Base-by-base conservation (phyloP, 1,140 invertebrate species). In the Cyclina sinensis region DNA sequence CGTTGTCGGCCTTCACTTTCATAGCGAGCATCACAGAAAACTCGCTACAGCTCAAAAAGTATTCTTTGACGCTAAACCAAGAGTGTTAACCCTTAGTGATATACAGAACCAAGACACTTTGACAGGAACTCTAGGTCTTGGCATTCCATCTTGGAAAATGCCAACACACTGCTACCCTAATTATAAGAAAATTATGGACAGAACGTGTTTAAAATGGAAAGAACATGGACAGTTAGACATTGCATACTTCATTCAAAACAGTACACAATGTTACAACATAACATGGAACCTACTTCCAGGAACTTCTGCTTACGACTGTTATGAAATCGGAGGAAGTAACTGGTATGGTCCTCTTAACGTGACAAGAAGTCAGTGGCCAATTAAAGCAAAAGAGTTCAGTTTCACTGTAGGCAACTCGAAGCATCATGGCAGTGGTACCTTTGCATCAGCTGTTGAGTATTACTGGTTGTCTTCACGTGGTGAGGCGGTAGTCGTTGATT, bases 391-490 rank as follows among this genome's bases (percentile, higher is more conserved):
- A 7, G 80, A 87, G 0, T 93, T 93, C 73, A 78, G 57, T 1
- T 94, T 90, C 78, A 76, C 83, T 27, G 88, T 91, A 21, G 74
- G 84, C 4, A 84, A 86, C n/a, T 89, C 91, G 24, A 86, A 90
- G 9, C 54, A 91, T 27, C 80, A 89, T 51, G 89, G 90, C 27
- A 89, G 90, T 39, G 92, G 92, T 1, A 87, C 92, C 0, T 93
- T 94, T 73, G 89, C 90, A 48, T 89, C 87, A 0, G 92, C 91
- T 4, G 79, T 92, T 11, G 93, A 94, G 79, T 92, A 92, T 37
- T 95, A 95, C 79, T 96, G 95, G 95, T 65, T 96, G 35, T 94
- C 94, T 3, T 94, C 95, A 12, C 80, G 73, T 14, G 93, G 94
- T 27, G 89, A 93, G 9, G 94, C 93, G 1, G 92, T 95, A 18